A percentile compares a stretch with the other conserved stretches of the same genome.
phyloP scores from a whole-genome alignment of 2,888 invertebrate genomes.

The Ennomos quercinarius region DNA sequence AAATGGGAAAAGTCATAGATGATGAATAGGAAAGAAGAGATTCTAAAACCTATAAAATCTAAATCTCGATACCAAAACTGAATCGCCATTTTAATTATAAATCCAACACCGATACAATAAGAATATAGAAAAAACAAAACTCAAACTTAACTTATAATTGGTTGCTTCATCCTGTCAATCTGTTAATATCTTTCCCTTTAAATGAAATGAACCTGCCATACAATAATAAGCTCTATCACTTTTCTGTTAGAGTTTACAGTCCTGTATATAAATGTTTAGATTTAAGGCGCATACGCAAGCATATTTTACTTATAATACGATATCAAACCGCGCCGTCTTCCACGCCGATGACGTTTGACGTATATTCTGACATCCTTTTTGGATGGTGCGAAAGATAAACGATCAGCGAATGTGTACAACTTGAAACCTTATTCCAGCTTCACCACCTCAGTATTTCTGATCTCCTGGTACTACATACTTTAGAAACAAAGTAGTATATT shows the following conservation, averaged over 20 bases:
- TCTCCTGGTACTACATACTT: no score
- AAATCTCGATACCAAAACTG: background rate
- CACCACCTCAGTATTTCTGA: no score
- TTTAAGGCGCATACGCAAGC: constrained; percentile 62
- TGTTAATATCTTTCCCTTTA: constrained; percentile 51
- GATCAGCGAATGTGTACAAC: background rate
- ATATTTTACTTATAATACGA: constrained; percentile 80
- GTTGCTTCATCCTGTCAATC: constrained; percentile 68
- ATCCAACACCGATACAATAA: constrained; percentile 74
- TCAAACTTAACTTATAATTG: constrained; percentile 82
- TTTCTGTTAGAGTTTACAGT: constrained; percentile 41
- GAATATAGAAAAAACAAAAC: constrained; percentile 81
- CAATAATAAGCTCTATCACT: constrained; percentile 34
- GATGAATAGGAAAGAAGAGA: no score
- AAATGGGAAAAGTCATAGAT: no score
- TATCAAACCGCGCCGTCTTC: constrained; percentile 83
- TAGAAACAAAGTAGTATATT: no score
- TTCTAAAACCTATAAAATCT: no score
- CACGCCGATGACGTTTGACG: constrained; percentile 84
- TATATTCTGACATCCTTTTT: constrained; percentile 71
- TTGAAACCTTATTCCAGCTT: no score
- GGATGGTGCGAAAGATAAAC: constrained; percentile 39
- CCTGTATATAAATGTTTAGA: constrained; percentile 28
- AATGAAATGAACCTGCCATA: constrained; percentile 8
- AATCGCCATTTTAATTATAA: constrained; percentile 84